Conservation (phyloP, 2,113 vertebrate genomes). For the Aegypius monachus region DNA sequence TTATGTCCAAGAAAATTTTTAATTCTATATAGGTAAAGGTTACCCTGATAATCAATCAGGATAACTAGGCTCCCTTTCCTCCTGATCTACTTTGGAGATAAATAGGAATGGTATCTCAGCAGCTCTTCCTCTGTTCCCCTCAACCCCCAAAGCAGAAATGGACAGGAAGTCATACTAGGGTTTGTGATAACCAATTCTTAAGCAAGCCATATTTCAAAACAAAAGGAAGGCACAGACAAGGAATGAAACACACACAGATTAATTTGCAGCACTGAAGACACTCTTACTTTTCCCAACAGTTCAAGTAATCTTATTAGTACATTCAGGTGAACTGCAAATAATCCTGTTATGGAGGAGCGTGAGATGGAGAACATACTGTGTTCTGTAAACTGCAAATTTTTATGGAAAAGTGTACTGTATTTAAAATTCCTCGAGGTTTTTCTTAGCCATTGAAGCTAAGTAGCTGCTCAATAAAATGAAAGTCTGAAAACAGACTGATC, state of each 20-base stretch:
- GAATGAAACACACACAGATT: not conserved
- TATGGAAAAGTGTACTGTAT: not conserved
- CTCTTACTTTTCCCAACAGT: not conserved
- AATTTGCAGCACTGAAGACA: not conserved
- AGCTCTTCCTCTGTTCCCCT: not conserved
- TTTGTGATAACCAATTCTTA: not conserved
- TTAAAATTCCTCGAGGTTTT: not conserved
- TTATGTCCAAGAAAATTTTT: not conserved
- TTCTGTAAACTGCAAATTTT: not conserved
- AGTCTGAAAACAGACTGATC: not conserved
- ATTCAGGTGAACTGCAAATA: not conserved
- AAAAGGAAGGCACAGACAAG: not conserved
- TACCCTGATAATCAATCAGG: not conserved
- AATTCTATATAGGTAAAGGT: not conserved
- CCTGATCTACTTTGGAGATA: not conserved
- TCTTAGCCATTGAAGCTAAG: not conserved
- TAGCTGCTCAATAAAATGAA: not conserved
- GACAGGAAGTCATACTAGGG: not conserved
- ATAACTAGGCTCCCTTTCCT: not conserved
- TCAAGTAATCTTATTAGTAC: not conserved
- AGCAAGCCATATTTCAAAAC: not conserved
- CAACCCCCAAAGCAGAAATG: not conserved
- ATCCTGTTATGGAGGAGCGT: not conserved
- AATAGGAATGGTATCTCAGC: not conserved
- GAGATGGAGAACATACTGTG: not conserved